Evolutionary conservation across 2,113 vertebrate species (phyloP), one percentile per base, ranked within the genome.

Genomic region (Pluvianellus socialis): DNA sequence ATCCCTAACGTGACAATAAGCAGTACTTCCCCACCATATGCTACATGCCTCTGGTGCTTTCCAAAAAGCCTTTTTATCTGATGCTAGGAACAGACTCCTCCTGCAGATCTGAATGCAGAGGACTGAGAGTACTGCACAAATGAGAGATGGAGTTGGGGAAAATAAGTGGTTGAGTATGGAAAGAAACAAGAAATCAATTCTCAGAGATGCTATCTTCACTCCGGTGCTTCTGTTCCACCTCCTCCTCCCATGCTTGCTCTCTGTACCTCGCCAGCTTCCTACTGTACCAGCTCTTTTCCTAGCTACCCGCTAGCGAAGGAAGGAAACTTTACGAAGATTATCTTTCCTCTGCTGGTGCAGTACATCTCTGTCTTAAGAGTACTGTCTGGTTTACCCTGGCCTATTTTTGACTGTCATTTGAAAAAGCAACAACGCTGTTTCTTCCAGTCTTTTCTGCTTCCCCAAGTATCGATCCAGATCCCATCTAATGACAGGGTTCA

Each of bases 21-120:
- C 84, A 92, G 81, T 33, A 63, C 82, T 87, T 79, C 52, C 55
- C 56, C 20, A 63, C 62, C 82, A 79, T 45, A 85, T 38, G 79
- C 90, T 84, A 32, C 45, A 21, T 0, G 5, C 52, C 81, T 65
- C 86, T 94, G 88, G 56, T 91, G 84, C 70, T 84, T 95, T 96
- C 89, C 80, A 94, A 81, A 92, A 81, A 79, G 33, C 49, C 66
- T 87, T 94, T 92, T 91, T 88, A 94, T 92, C 80, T 94, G 86
- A 75, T 63, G 47, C 70, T 73, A 30, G 23, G 35, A 88, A 71
- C 44, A 92, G 79, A 50, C 72, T 91, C 79, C 70, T 63, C 12
- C 90, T 91, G 74, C 77, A 94, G 70, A 79, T 42, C 45, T 89
- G 73, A 81, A 91, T 33, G 49, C 28, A 27, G 6, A 81, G 61